A percentile compares a stretch with the other conserved stretches of the same genome.
phyloP scores from a whole-genome alignment of 2,888 invertebrate species.

The Acleris literana region DNA sequence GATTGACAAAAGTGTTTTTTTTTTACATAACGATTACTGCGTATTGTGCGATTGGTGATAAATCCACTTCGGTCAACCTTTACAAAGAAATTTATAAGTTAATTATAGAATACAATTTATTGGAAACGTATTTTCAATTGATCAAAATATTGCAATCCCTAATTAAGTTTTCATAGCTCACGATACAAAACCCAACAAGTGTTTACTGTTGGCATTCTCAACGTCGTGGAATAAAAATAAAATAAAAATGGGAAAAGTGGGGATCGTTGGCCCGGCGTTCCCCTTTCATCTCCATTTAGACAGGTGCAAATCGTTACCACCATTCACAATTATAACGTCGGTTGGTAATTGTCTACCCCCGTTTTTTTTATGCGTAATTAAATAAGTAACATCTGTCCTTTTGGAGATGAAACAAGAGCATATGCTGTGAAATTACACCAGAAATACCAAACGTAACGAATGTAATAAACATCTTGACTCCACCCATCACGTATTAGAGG shows the following conservation, averaged over 20 bases:
- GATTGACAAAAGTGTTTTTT: conserved; percentile 52
- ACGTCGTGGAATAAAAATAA: conserved; percentile 34
- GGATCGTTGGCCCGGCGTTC: conserved; percentile 40
- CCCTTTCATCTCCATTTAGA: neutral
- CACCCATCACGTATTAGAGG: neutral
- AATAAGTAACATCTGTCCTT: neutral
- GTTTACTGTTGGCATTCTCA: conserved; percentile 42
- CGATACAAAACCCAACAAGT: conserved; percentile 62
- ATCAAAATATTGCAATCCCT: conserved; percentile 1
- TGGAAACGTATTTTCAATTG: conserved; percentile 16
- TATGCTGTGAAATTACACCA: neutral
- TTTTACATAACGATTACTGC: neutral
- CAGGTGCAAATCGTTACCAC: neutral
- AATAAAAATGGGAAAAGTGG: conserved; percentile 45
- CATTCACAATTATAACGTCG: neutral
- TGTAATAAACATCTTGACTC: too few species aligned
- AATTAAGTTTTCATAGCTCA: conserved; percentile 3
- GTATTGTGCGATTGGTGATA: too few species aligned
- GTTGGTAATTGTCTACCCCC: neutral
- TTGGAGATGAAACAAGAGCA: neutral
- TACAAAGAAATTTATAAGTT: conserved; percentile 46
- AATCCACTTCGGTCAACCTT: conserved; percentile 58
- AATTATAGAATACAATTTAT: conserved; percentile 11
- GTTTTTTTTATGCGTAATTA: neutral
- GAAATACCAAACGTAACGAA: neutral